Base-by-base conservation (phyloP, 2,888 invertebrate species). In the Drosophila diplacantha region DNA sequence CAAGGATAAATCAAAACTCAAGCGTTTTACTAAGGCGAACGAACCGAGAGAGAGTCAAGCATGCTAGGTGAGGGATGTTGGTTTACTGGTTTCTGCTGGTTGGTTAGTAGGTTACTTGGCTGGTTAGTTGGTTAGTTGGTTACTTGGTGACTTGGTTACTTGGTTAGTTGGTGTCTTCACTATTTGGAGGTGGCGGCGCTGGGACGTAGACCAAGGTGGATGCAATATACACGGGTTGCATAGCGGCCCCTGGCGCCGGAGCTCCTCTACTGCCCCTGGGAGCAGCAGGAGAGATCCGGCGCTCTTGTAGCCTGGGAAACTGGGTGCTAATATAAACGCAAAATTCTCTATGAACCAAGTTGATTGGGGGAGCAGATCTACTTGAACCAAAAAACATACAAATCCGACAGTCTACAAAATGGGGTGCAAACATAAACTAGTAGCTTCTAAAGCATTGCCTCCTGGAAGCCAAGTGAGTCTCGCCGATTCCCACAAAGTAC, bases 271-370 rank as follows among this genome's bases (percentile, higher is more conserved):
- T 58, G 31, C 20, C 24, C 8, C 3, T 7, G 26, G 26, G 9
- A 34, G 49, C 49, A 65, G 57, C 76, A 67, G 71, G 51, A 67
- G 73, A 61, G 56, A 70, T 74, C 74, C 62, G 62, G 61, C 60
- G 62, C 57, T 41, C 39, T 35, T 44, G 44, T 81, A 81, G 81
- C 79, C 67, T 60, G 75, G 74, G 73, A 77, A 71, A 83, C 72
- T 69, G 72, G 72, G 85, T 85, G 85, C 85, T 83, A 81, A 81
- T 70, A 85, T 86, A 86, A 85, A 85, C 85, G 85, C 56, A 85
- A 85, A 85, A 85, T 79, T 85, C 85, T 85, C 74, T 85, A 85
- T 85, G 85, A 85, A 85, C 85, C 85, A 85, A 85, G 83, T 81
- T 75, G 39, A 34, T 32, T 52, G 38, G 24, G 56, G 39, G 16